Evolutionary conservation across 2,113 vertebrate genomes (phyloP), one percentile per base, ranked within the genome.

Genomic region (Beaufortia kweichowensis): DNA sequence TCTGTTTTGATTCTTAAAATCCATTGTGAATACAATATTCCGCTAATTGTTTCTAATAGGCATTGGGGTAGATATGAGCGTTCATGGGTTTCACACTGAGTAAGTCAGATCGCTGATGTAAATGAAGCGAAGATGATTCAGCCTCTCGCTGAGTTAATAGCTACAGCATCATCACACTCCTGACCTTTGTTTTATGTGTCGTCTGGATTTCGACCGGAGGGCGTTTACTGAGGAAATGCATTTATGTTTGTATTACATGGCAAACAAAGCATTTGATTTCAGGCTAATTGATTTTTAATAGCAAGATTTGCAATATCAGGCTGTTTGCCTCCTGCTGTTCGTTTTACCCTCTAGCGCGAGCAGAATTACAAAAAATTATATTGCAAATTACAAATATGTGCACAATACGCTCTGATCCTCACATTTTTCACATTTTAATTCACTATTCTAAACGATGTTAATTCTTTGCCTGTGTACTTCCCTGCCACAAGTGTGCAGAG

Each of bases 241-340:
- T 75, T 50, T 62, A 63, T 21, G 41, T 48, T 62, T 48, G 60
- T 31, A 33, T 48, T 75, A 50, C 15, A 75, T 24, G 28, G 72
- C 50, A 75, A 63, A 63, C 72, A 62, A 53, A 68, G 46, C 65
- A 68, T 68, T 68, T 68, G 43, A 68, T 68, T 68, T 19, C 17
- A 68, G 65, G 65, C 65, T 68, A 68, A 68, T 68, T 68, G 65
- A 53, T 68, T 68, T 68, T 68, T 68, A 68, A 68, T 53, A 67
- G 26, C 65, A 53, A 14, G 11, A 68, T 68, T 67, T 48, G 17
- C 24, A 48, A 28, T n/a, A 48, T 65, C 19, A 68, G 26, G 29
- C 26, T 6, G 39, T 53, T 68, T 50, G 19, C 28, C 43, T 68
- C 46, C 24, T 31, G 46, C 19, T 31, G 43, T 68, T 68, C n/a